phyloP scores from a whole-genome alignment of 2,113 vertebrate species.

The Paradisaea rubra region DNA sequence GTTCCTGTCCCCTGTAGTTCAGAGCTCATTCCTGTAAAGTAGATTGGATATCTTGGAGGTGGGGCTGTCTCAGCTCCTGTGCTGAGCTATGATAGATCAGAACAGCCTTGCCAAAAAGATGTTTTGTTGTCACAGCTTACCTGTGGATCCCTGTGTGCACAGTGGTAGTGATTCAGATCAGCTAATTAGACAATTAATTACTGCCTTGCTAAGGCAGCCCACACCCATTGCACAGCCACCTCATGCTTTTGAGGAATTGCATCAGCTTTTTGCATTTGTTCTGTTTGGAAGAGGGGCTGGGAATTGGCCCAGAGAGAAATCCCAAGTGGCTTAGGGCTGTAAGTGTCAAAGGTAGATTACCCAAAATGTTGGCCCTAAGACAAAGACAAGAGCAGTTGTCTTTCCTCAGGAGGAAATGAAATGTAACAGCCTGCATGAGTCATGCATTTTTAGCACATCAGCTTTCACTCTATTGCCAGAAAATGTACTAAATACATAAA shows the following conservation, averaged over 20 bases:
- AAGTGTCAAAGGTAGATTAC: conserved; percentile 27
- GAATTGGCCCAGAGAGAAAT: neutral
- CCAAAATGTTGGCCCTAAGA: neutral
- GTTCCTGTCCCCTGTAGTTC: neutral
- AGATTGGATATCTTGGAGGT: neutral
- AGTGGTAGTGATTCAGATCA: neutral
- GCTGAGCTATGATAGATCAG: neutral
- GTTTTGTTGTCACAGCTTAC: neutral
- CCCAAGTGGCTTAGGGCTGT: neutral
- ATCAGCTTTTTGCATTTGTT: neutral
- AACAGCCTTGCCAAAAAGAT: neutral
- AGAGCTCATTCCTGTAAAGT: neutral
- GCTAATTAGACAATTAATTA: neutral
- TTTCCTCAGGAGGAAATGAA: conserved; percentile 47
- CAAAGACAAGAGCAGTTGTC: neutral
- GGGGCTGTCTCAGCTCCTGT: neutral
- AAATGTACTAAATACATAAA: neutral
- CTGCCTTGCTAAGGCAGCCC: neutral
- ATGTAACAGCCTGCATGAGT: conserved; percentile 26
- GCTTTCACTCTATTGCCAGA: neutral
- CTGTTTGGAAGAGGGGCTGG: neutral
- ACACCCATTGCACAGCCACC: neutral
- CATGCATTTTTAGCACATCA: conserved; percentile 30
- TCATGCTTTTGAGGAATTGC: neutral
- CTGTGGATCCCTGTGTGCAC: neutral